phyloP scores from a whole-genome alignment of 1,140 invertebrate species.

The Trachymyrmex cornetzi region DNA sequence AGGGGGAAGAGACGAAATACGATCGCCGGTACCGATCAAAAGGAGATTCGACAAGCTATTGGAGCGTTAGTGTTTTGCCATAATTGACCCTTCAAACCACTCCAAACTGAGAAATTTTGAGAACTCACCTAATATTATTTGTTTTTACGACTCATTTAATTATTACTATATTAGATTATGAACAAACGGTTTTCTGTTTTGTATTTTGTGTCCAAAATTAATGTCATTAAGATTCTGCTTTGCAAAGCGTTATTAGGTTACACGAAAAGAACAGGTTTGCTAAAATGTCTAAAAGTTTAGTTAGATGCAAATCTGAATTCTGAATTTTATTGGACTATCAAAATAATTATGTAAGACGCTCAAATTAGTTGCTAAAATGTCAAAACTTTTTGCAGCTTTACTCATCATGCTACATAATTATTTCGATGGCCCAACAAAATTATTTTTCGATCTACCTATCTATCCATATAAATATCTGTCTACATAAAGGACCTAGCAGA shows the following conservation, averaged over 20 bases:
- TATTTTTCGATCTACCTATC: too few relatives aligned
- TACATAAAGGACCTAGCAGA: too few relatives aligned
- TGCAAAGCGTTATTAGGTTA: neutral
- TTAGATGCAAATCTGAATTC: too few relatives aligned
- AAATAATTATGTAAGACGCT: too few relatives aligned
- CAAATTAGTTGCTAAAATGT: too few relatives aligned
- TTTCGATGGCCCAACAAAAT: too few relatives aligned
- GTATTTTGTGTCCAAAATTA: neutral
- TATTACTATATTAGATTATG: neutral
- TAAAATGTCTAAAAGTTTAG: too few relatives aligned
- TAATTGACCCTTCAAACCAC: neutral
- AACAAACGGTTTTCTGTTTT: neutral
- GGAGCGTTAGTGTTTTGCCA: slow-evolving; percentile 89
- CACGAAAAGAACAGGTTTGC: too few relatives aligned
- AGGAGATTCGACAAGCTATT: slow-evolving; percentile 93
- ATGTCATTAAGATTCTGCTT: neutral
- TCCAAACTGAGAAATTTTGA: neutral
- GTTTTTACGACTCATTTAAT: neutral
- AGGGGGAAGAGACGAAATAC: slow-evolving; percentile 95
- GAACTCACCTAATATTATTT: neutral
- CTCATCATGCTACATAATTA: too few relatives aligned
- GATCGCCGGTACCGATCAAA: slow-evolving; percentile 95
- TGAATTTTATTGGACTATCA: too few relatives aligned
- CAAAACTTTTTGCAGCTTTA: too few relatives aligned
- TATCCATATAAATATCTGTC: too few relatives aligned